Evolutionary conservation across 2,888 invertebrate genomes (phyloP).

Genomic region (Zhuqinia jingwanae): DNA sequence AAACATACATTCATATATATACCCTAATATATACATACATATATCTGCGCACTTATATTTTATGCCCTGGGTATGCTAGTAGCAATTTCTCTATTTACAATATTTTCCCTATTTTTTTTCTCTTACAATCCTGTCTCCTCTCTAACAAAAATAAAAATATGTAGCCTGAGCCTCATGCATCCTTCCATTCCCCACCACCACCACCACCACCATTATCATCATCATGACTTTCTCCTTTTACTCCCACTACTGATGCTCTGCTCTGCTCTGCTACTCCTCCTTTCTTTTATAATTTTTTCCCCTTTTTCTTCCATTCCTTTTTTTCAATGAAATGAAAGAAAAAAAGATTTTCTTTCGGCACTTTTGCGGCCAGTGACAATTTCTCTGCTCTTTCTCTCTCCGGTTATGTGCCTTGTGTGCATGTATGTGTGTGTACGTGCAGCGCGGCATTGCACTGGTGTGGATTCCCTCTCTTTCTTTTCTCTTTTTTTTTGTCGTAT

Average conservation of each 20-base stretch:
- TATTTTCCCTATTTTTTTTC: not conserved
- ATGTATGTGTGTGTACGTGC: not conserved
- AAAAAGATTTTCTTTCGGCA: conserved; percentile 41
- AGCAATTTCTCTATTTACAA: too few relatives aligned
- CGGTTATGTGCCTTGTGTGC: not conserved
- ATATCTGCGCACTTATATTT: not conserved
- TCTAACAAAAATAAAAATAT: not conserved
- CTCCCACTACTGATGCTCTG: too few relatives aligned
- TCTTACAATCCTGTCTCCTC: conserved; percentile 1
- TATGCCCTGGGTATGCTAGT: too few relatives aligned
- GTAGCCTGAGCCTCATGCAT: conserved; percentile 18
- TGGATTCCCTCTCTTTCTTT: not conserved
- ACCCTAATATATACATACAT: not conserved
- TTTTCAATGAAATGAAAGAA: conserved; percentile 50
- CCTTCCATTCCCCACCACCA: not conserved
- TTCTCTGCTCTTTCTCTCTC: not conserved
- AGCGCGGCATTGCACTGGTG: not conserved
- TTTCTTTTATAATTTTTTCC: conserved; percentile 26
- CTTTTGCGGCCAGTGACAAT: conserved; percentile 66
- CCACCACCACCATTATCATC: too few relatives aligned
- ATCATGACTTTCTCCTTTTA: not conserved
- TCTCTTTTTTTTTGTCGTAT: too few relatives aligned
- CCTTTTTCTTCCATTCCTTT: conserved; percentile 7
- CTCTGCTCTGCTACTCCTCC: not conserved
- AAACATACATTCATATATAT: not conserved